A percentile compares a stretch with the other conserved stretches of the same genome.
Evolutionary conservation across 2,888 invertebrate species (phyloP).

Genomic region (Spicauda simplicius): DNA sequence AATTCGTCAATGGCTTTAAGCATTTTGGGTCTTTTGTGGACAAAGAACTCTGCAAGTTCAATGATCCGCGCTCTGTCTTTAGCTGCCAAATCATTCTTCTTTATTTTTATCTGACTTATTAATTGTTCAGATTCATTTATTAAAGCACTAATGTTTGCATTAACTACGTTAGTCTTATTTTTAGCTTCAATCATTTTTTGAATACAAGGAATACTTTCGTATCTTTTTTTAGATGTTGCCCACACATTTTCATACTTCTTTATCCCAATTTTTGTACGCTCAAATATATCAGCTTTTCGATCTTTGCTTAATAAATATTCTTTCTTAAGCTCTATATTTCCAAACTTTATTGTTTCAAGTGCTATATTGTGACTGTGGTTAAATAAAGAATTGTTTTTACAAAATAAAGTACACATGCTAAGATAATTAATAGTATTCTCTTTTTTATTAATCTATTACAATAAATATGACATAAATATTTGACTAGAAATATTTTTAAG

Average conservation of each 20-base stretch:
- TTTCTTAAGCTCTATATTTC: constrained; percentile 65
- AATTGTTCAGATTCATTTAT: constrained; percentile 52
- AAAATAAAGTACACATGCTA: too few relatives aligned
- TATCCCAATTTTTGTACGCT: constrained; percentile 56
- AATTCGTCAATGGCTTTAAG: constrained; percentile 52
- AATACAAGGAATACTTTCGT: constrained; percentile 67
- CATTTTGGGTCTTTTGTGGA: constrained; percentile 55
- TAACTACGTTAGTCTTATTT: constrained; percentile 49
- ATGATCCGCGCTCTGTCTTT: constrained; percentile 56
- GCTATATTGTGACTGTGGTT: constrained; percentile 58
- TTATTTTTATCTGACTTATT: constrained; percentile 51
- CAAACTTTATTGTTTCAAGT: constrained; percentile 58
- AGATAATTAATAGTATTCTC: too few relatives aligned
- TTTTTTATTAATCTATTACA: too few relatives aligned
- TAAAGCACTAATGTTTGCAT: constrained; percentile 50
- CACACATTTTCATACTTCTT: constrained; percentile 68
- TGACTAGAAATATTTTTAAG: too few relatives aligned
- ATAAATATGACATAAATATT: too few relatives aligned
- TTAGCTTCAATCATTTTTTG: constrained; percentile 54
- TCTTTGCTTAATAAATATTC: constrained; percentile 61
- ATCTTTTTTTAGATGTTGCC: constrained; percentile 60
- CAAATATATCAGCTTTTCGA: constrained; percentile 52
- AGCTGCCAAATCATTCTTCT: constrained; percentile 47
- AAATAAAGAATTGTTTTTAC: not conserved
- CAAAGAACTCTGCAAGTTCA: constrained; percentile 62